A percentile compares a stretch with the other conserved stretches of the same genome.
Evolutionary conservation across 2,888 invertebrate species (phyloP).

Genomic region (Anagyrus pseudococci): DNA sequence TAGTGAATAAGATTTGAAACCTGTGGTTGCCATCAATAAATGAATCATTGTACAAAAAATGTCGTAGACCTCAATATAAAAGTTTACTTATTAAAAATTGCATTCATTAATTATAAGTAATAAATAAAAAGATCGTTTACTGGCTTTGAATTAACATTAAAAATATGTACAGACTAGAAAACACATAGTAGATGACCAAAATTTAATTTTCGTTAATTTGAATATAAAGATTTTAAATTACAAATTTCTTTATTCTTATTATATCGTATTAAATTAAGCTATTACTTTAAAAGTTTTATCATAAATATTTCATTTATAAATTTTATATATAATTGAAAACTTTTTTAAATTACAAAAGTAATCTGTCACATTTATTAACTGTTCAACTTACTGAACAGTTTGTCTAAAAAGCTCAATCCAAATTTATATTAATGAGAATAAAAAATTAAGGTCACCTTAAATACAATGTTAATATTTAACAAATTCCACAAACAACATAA

Average conservation of each 20-base stretch:
- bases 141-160: slow-evolving; percentile 1
- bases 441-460: background rate
- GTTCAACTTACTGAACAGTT: no score
- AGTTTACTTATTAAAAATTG: background rate
- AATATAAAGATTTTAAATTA: no score
- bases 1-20: background rate
- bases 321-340: no score
- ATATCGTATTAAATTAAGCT: background rate
- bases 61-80: background rate
- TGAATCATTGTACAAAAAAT: background rate
- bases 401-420: no score
- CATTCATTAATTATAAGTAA: slow-evolving; percentile 12
- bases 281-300: slow-evolving; percentile 7
- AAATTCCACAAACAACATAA: background rate
- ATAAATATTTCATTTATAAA: slow-evolving; percentile 1
- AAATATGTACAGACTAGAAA: slow-evolving; percentile 24
- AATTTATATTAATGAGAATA: no score
- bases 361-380: no score
- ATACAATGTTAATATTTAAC: background rate
- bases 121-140: slow-evolving; percentile 8
- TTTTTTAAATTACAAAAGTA: no score
- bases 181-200: slow-evolving; percentile 2
- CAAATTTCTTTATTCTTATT: no score
- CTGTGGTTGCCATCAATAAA: background rate
- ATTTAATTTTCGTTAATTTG: slow-evolving; percentile 3